Conservation (phyloP, 2,797 vertebrate species). For the Kryptolebias ocellatus region DNA sequence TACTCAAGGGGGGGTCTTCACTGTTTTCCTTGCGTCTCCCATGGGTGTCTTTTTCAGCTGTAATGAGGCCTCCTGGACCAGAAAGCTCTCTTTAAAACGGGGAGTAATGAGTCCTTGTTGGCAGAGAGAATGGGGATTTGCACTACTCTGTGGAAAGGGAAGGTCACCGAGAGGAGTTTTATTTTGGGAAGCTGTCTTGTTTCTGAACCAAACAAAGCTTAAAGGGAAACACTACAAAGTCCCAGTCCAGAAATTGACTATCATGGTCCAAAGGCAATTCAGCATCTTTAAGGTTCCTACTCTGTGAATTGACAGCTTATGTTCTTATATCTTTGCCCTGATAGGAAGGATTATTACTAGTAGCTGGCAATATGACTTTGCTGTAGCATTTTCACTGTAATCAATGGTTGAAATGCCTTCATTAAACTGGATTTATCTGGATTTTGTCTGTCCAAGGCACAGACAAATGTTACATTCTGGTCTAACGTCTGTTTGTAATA, state of each 20-base stretch:
- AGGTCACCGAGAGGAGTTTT: slow-evolving; percentile 82
- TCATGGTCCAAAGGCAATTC: slow-evolving; percentile 66
- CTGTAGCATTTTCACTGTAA: slow-evolving; percentile 28
- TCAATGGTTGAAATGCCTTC: slow-evolving; percentile 32
- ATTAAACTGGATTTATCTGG: slow-evolving; percentile 22
- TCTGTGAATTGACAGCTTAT: slow-evolving; percentile 65
- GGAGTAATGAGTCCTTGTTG: slow-evolving; percentile 84
- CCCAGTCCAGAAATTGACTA: slow-evolving; percentile 68
- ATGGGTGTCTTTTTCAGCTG: slow-evolving; percentile 86
- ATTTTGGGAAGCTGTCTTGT: slow-evolving; percentile 82
- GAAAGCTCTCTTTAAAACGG: slow-evolving; percentile 82
- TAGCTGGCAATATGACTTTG: slow-evolving; percentile 38
- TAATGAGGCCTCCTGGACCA: slow-evolving; percentile 87
- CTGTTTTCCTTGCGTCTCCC: slow-evolving; percentile 81
- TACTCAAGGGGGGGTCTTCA: slow-evolving; percentile 82
- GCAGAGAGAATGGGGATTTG: slow-evolving; percentile 81
- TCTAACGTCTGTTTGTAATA: slow-evolving; percentile 42
- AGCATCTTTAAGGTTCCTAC: slow-evolving; percentile 53
- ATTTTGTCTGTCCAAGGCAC: slow-evolving; percentile 45
- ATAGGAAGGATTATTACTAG: slow-evolving; percentile 47
- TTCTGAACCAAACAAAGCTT: slow-evolving; percentile 79
- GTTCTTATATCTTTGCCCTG: slow-evolving; percentile 50
- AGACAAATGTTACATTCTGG: slow-evolving; percentile 30
- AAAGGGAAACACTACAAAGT: slow-evolving; percentile 81
- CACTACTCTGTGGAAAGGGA: slow-evolving; percentile 79